Evolutionary conservation across 1,140 invertebrate genomes (phyloP).

Genomic region (Bradynema listronoti): DNA sequence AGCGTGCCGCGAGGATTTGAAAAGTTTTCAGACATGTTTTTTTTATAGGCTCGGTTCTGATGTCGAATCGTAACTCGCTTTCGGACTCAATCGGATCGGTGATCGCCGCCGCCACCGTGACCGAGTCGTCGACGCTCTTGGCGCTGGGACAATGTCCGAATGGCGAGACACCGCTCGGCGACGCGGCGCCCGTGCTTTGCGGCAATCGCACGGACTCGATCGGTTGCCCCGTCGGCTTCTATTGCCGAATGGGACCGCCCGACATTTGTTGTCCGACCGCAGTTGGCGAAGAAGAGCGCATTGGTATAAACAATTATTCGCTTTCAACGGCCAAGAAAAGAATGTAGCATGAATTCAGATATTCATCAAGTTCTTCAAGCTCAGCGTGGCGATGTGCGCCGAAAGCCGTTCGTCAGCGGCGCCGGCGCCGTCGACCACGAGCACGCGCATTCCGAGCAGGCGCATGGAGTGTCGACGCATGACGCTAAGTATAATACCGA

Average conservation of each 20-base stretch:
- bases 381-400: conserved; percentile 26
- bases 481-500: not conserved
- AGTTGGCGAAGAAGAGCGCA: not conserved
- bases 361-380: conserved; percentile 11
- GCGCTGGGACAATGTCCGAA: conserved; percentile 48
- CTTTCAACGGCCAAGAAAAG: not conserved
- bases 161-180: conserved; percentile 47
- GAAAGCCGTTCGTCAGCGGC: conserved; percentile 40
- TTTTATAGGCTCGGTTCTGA: not conserved
- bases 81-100: not conserved
- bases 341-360: conserved; percentile 9
- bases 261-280: conserved; percentile 52
- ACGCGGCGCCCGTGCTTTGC: conserved; percentile 51
- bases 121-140: conserved; percentile 10
- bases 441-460: conserved; percentile 13
- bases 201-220: conserved; percentile 55
- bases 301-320: not conserved
- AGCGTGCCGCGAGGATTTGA: conserved; percentile 1
- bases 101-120: not conserved
- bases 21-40: not conserved
- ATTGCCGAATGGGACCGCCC: conserved; percentile 51
- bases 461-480: not conserved
- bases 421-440: conserved; percentile 23
- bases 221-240: conserved; percentile 51
- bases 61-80: not conserved